Evolutionary conservation across 1,140 invertebrate genomes (phyloP), one percentile per base, ranked within the genome.

Genomic region (Vanessa atalanta): DNA sequence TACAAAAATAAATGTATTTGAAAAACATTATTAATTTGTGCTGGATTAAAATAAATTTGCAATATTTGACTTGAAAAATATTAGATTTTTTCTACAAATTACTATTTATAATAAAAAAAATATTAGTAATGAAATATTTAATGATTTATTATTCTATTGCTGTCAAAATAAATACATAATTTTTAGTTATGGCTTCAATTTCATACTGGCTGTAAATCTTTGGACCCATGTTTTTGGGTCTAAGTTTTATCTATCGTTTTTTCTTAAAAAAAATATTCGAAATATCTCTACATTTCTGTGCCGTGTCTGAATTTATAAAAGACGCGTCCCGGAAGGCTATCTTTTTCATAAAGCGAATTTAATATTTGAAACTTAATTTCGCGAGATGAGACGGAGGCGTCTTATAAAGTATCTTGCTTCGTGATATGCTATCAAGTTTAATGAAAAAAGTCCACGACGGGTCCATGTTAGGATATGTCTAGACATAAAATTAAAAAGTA

Each of bases 351-450:
- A 84, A 85, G 82, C 75, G 76, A 82, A 85, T 86, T 87, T 87
- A 86, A 87, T 86, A 86, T 87, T 87, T 83, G 83, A 87, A 87
- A 87, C 79, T 86, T 86, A 87, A 87, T 87, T 87, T 86, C 79
- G 78, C 66, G 70, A 83, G 84, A 87, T 87, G 83, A 87, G 77
- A 83, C 78, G 79, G 20, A 68, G 64, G 74, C 71, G 65, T 79
- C 78, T 80, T 76, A 78, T 79, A 79, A 82, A 78, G 81, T 75
- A 73, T 77, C 74, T 63, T 66, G 69, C 69, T 75, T 63, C 64
- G 67, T 55, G 69, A 75, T 75, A 71, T 75, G 64, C 68, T 55
- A 75, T 75, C 73, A 75, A 68, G 57, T 71, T 71, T 71, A 75
- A 75, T 75, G 73, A 75, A 75, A 75, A 75, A 75, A 67, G 73